Base-by-base conservation (phyloP, 2,113 vertebrate species). In the Microcebus jonahi region DNA sequence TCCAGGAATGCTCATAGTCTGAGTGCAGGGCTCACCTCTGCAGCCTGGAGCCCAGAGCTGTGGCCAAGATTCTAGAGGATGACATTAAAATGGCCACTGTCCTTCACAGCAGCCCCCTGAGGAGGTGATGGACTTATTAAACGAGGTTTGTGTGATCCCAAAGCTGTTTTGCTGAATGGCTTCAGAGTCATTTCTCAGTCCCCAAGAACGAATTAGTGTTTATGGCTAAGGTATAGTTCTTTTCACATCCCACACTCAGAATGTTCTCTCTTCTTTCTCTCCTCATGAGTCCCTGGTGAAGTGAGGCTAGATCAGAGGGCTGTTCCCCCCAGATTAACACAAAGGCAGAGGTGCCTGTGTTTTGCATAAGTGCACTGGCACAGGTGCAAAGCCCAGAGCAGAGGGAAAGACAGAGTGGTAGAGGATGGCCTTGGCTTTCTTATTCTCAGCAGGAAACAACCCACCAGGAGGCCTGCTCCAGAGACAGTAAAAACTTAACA, bases 1-100 rank as follows among this genome's bases (percentile, higher is more conserved):
- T 61, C 23, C 0, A 1, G 34, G 15, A 3, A 4, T 0, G 31
- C 53, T 34, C 0, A 0, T 5, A 10, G 14, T 61, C 27, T 18
- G 55, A 27, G 21, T 2, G 39, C 50, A 63, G 20, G 71, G 77
- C 20, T 68, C 45, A 1, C 3, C 45, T 34, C n/a, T 2, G 8
- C 11, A 57, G 57, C 29, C 34, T 25, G 36, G 14, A 23, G 0
- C 31, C 31, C 3, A 0, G 82, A 29, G 23, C 29, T n/a, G 23
- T 39, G 17, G 15, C 39, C 45, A 39, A 3, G 0, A 10, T 11
- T 25, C 39, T n/a, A 27, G 55, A 42, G 12, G 25, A 1, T 1
- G 17, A 8, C 9, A 12, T 1, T 5, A 36, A 12, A 14, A 3
- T 8, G 48, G 42, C 13, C 2, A 4, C 13, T 25, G 20, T 10